Percentiles rank a stretch among this genome's conserved stretches.
phyloP scores from a whole-genome alignment of 2,888 invertebrate genomes.

The Tetramorium bicarinatum region DNA sequence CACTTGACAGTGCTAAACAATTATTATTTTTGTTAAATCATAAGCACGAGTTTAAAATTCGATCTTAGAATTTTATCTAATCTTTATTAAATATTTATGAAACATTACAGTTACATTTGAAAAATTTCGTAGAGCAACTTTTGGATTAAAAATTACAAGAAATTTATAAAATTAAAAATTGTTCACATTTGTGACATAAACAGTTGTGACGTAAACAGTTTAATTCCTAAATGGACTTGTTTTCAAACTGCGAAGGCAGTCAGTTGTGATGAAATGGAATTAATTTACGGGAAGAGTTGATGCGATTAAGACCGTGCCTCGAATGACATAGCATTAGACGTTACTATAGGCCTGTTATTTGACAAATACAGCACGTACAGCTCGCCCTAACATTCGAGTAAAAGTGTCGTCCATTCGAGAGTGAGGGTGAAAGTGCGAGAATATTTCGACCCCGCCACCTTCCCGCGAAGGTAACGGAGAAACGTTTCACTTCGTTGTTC shows the following conservation, averaged over 20 bases:
- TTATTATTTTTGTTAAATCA: not conserved
- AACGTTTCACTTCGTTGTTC: constrained; percentile 32
- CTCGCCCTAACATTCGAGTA: constrained; percentile 58
- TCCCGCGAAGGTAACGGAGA: not conserved
- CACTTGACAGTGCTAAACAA: too few species aligned
- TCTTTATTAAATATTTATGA: not conserved
- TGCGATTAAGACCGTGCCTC: constrained; percentile 9
- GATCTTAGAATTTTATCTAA: not conserved
- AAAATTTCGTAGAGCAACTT: not conserved
- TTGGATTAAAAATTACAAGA: not conserved
- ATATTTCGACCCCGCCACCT: constrained; percentile 33
- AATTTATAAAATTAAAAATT: not conserved
- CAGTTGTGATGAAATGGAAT: constrained; percentile 7
- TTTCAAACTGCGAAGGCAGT: not conserved
- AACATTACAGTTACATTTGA: not conserved
- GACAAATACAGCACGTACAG: constrained; percentile 38
- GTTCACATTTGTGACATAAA: not conserved
- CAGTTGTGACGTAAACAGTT: too few species aligned
- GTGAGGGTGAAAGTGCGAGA: constrained; percentile 77
- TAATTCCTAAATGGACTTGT: not conserved
- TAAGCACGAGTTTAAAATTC: not conserved
- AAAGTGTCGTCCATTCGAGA: constrained; percentile 67
- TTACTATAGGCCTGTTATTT: not conserved
- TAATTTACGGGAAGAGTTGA: constrained; percentile 30
- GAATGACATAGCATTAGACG: constrained; percentile 22